phyloP scores from a whole-genome alignment of 2,797 vertebrate genomes.

The Periparus ater region DNA sequence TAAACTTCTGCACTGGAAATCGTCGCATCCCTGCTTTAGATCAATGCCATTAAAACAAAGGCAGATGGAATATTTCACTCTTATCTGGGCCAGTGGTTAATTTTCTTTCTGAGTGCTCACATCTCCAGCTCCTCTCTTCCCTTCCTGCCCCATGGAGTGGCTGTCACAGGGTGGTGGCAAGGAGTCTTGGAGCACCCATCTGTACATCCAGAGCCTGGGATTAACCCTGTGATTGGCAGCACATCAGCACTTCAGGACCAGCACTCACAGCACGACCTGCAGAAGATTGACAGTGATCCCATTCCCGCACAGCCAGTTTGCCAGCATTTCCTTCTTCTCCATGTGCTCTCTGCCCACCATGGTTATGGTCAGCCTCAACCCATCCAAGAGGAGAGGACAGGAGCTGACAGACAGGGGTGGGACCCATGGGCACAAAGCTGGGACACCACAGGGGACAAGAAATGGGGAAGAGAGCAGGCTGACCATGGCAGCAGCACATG shows the following conservation, averaged over 20 bases:
- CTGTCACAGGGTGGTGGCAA: neutral
- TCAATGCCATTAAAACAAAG: slow-evolving; percentile 33
- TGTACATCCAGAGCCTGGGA: neutral
- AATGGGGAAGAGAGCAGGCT: neutral
- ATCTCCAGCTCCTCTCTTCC: neutral
- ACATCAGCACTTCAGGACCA: neutral
- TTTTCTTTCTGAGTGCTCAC: neutral
- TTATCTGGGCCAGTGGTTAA: slow-evolving; percentile 27
- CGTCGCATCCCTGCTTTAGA: neutral
- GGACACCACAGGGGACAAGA: neutral
- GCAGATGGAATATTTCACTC: slow-evolving; percentile 6
- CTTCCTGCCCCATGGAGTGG: neutral
- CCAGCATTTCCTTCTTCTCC: neutral
- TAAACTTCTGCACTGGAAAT: slow-evolving; percentile 40
- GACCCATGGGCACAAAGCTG: neutral
- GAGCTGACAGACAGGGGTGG: neutral
- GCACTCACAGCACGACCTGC: neutral
- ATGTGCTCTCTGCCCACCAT: accelerated
- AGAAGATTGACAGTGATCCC: accelerated
- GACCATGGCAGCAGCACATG: neutral
- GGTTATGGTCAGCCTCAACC: neutral
- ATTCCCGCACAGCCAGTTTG: neutral
- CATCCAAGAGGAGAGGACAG: neutral
- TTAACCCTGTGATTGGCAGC: neutral
- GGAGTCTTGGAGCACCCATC: neutral